Evolutionary conservation across 2,113 vertebrate species (phyloP).

Genomic region (Melanotaenia duboulayi): DNA sequence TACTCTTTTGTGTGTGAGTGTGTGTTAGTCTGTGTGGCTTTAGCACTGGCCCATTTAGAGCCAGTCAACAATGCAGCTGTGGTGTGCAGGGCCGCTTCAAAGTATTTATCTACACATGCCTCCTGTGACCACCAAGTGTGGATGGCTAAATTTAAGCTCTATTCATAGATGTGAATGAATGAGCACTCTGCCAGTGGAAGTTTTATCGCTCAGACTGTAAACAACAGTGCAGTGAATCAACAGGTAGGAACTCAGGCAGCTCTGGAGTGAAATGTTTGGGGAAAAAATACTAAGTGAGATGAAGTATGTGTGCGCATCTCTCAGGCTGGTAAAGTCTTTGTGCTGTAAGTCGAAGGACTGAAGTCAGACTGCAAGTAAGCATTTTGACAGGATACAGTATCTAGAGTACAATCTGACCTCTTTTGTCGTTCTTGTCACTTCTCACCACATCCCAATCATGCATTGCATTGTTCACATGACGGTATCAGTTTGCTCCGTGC

Average conservation of each 20-base stretch:
- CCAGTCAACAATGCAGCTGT: slow-evolving; percentile 78
- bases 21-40: slow-evolving; percentile 50
- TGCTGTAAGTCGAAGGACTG: slow-evolving; percentile 21
- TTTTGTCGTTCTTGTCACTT: slow-evolving; percentile 52
- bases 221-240: slow-evolving; percentile 77
- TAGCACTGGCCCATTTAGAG: slow-evolving; percentile 63
- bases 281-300: not conserved
- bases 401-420: slow-evolving; percentile 72
- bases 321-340: not conserved
- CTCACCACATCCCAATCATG: slow-evolving; percentile 61
- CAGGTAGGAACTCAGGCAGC: slow-evolving; percentile 71
- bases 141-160: slow-evolving; percentile 76
- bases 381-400: slow-evolving; percentile 69
- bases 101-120: slow-evolving; percentile 81
- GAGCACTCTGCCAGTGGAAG: slow-evolving; percentile 70
- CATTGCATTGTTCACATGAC: slow-evolving; percentile 32
- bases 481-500: slow-evolving; percentile 30
- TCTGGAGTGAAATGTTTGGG: slow-evolving; percentile 25
- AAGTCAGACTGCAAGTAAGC: slow-evolving; percentile 54
- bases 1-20: slow-evolving; percentile 16
- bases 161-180: slow-evolving; percentile 83
- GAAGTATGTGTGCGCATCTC: not conserved
- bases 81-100: slow-evolving; percentile 75
- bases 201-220: slow-evolving; percentile 71
- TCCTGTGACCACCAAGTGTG: slow-evolving; percentile 78